Evolutionary conservation across 2,113 vertebrate genomes (phyloP).

Genomic region (Halichoeres trimaculatus): DNA sequence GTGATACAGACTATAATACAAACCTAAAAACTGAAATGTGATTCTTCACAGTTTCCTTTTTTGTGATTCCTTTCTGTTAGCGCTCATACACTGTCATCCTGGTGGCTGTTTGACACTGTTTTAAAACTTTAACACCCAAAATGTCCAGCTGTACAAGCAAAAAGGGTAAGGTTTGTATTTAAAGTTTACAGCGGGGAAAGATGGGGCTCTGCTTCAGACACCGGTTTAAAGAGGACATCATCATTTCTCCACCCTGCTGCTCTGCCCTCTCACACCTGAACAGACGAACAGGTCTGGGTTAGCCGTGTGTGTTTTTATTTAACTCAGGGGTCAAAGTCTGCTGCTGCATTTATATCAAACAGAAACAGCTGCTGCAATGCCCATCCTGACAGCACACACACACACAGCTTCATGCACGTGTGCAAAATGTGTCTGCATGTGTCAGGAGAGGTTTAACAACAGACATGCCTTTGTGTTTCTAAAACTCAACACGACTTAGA

Average conservation of each 20-base stretch:
- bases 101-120: too few relatives aligned
- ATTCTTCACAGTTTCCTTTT: too few relatives aligned
- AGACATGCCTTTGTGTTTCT: slow-evolving; percentile 1
- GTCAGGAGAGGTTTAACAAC: neutral
- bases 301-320: slow-evolving; percentile 14
- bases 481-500: neutral
- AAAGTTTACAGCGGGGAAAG: neutral
- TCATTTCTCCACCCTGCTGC: slow-evolving; percentile 29
- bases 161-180: too few relatives aligned
- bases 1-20: too few relatives aligned
- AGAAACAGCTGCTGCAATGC: slow-evolving; percentile 26
- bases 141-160: too few relatives aligned
- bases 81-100: too few relatives aligned
- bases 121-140: too few relatives aligned
- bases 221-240: neutral
- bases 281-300: slow-evolving; percentile 13
- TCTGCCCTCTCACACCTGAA: slow-evolving; percentile 15
- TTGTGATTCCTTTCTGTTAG: too few relatives aligned
- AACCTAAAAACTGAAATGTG: too few relatives aligned
- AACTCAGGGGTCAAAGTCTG: slow-evolving; percentile 35
- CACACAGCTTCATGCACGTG: neutral
- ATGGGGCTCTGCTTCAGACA: neutral
- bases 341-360: slow-evolving; percentile 24
- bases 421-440: slow-evolving; percentile 1
- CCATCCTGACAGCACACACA: neutral